Conservation (phyloP, 2,113 vertebrate species). For the Pollachius pollachius region DNA sequence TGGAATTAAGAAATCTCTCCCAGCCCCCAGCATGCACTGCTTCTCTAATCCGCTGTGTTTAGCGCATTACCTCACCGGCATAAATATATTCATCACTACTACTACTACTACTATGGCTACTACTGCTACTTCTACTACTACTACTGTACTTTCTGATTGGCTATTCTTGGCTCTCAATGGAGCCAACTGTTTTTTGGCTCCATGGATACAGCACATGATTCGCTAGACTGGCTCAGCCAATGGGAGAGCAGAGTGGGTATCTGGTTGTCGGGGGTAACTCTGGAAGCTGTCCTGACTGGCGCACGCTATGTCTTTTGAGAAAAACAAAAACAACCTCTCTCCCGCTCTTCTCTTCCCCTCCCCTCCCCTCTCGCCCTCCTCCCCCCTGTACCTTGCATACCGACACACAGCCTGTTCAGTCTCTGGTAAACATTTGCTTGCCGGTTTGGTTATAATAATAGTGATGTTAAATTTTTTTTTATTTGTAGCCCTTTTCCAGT, state of each 20-base stretch:
- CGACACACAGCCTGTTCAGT: too few relatives aligned
- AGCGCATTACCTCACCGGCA: conserved; percentile 75
- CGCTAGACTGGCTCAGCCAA: conserved; percentile 68
- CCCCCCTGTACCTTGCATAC: not conserved
- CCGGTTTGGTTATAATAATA: too few relatives aligned
- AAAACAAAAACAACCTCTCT: conserved; percentile 62
- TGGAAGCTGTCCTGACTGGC: conserved; percentile 26
- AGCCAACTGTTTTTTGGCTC: conserved; percentile 59
- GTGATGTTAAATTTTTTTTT: too few relatives aligned
- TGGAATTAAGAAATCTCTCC: too few relatives aligned
- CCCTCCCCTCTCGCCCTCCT: not conserved
- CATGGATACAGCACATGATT: conserved; percentile 78
- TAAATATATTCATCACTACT: conserved; percentile 70
- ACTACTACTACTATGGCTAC: not conserved
- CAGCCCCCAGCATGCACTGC: too few relatives aligned
- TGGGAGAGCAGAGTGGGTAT: conserved; percentile 60
- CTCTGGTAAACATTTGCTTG: too few relatives aligned
- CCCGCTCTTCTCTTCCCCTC: not conserved
- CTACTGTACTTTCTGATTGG: conserved; percentile 71
- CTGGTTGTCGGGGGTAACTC: conserved; percentile 46
- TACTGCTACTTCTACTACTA: conserved; percentile 42
- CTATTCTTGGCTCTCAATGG: conserved; percentile 70
- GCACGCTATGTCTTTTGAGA: conserved; percentile 70
- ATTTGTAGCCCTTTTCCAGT: too few relatives aligned
- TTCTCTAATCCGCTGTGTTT: conserved; percentile 67